phyloP scores from a whole-genome alignment of 2,113 vertebrate genomes.

The Cyanoderma ruficeps region DNA sequence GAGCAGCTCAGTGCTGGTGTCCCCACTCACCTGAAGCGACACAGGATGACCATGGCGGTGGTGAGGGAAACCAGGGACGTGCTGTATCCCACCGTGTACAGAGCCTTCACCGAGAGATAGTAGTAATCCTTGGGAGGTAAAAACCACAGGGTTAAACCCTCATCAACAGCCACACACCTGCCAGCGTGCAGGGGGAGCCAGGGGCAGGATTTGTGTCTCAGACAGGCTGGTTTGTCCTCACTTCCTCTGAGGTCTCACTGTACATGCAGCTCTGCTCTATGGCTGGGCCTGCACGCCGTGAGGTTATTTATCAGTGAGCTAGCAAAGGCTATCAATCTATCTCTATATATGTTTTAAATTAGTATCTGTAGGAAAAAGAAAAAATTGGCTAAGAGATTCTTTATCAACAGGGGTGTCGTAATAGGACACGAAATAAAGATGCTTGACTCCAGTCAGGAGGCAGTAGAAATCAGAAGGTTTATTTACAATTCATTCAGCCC shows the following conservation, averaged over 20 bases:
- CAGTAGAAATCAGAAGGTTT: too few relatives aligned
- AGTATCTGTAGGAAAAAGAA: too few relatives aligned
- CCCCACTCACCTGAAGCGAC: conserved; percentile 91
- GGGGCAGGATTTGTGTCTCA: not conserved
- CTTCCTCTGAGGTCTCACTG: not conserved
- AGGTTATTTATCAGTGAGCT: not conserved
- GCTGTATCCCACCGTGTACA: conserved; percentile 98
- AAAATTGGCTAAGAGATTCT: not conserved
- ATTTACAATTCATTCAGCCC: too few relatives aligned
- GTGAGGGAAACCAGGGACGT: conserved; percentile 95
- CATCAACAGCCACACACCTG: not conserved
- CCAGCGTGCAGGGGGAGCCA: fast-evolving
- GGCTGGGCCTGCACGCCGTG: not conserved
- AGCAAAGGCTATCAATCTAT: not conserved
- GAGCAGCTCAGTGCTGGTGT: not conserved
- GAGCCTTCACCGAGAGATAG: conserved; percentile 91
- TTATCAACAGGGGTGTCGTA: not conserved
- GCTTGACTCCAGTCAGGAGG: too few relatives aligned
- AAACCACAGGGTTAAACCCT: not conserved
- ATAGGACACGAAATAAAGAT: too few relatives aligned
- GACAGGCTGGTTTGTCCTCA: not conserved
- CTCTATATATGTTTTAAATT: not conserved
- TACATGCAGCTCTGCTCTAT: not conserved
- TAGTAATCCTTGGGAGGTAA: conserved; percentile 81
- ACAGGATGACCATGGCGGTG: conserved; percentile 96